Conservation (phyloP, 2,113 vertebrate species). For the Percina caprodes region DNA sequence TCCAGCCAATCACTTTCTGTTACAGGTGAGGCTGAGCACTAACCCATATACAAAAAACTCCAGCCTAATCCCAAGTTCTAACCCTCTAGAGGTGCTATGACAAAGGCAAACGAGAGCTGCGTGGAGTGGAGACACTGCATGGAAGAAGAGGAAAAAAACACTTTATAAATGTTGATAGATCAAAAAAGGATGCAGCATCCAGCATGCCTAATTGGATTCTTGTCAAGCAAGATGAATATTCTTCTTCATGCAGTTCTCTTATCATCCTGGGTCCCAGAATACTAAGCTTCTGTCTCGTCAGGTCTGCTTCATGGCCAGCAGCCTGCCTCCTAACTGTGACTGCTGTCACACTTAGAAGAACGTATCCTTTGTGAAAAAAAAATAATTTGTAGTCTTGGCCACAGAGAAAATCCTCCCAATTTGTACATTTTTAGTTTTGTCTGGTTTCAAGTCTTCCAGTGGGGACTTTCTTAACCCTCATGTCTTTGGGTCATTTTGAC, state of each 20-base stretch:
- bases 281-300: slow-evolving; percentile 40
- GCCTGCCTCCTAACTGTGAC: slow-evolving; percentile 21
- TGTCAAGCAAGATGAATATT: slow-evolving; percentile 43
- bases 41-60: slow-evolving; percentile 30
- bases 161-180: slow-evolving; percentile 35
- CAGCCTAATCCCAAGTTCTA: slow-evolving; percentile 8
- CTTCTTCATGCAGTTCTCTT: slow-evolving; percentile 23
- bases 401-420: slow-evolving; percentile 35
- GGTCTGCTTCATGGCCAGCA: slow-evolving; percentile 24
- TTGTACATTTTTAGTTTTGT: background rate
- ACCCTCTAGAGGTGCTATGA: slow-evolving; percentile 4
- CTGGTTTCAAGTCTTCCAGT: slow-evolving; percentile 21
- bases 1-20: slow-evolving; percentile 10
- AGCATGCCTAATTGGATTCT: slow-evolving; percentile 23
- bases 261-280: slow-evolving; percentile 15
- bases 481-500: too few species aligned
- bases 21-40: slow-evolving; percentile 10
- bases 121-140: slow-evolving; percentile 17
- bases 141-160: slow-evolving; percentile 22
- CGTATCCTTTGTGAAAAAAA: slow-evolving; percentile 32
- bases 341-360: slow-evolving; percentile 40
- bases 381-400: slow-evolving; percentile 33
- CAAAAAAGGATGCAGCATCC: slow-evolving; percentile 23
- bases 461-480: slow-evolving; percentile 14
- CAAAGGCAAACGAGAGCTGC: slow-evolving; percentile 16